Base-by-base conservation (phyloP, 2,888 invertebrate species). In the Glaucopsyche alexis region DNA sequence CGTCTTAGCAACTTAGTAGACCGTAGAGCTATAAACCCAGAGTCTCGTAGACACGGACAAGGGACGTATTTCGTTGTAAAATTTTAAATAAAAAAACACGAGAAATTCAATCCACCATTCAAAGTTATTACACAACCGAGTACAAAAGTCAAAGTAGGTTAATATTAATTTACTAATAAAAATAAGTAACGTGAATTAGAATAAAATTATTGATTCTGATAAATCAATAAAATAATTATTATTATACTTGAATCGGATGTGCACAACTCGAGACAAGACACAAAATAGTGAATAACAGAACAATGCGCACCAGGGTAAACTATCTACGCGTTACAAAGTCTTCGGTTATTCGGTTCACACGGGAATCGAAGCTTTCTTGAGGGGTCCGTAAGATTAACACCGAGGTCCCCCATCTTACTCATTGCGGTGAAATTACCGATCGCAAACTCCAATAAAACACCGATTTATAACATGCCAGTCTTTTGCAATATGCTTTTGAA, bases 321-420 rank as follows among this genome's bases (percentile, higher is more conserved):
- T 72, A 47, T 76, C 75, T 75, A 71, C 52, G 67, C 45, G 38
- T 76, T 77, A 72, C 66, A 72, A 78, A 77, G 67, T 80, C 80
- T 79, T 73, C 73, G 75, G 64, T 66, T 72, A 74, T 75, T 75
- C 73, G 76, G 78, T 92, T 92, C 92, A 89, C 92, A 92, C 91
- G 92, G 92, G 92, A 92, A 93, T 87, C 83, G 78, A 85, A 81
- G 80, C 77, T 83, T 84, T 86, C 90, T 90, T 89, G 86, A 88
- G 85, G 91, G 89, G 90, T 70, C 72, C 75, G 76, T 78, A 84
- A 87, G 83, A 84, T 82, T 79, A 81, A 82, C 82, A 78, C 77
- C 77, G 77, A 79, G 79, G 78, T 77, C 73, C 72, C 67, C 73
- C 73, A 77, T 77, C 76, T 77, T 75, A 75, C 77, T 72, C 74